Base-by-base conservation (phyloP, 2,797 vertebrate species). In the Cryptoblepharus egeriae region DNA sequence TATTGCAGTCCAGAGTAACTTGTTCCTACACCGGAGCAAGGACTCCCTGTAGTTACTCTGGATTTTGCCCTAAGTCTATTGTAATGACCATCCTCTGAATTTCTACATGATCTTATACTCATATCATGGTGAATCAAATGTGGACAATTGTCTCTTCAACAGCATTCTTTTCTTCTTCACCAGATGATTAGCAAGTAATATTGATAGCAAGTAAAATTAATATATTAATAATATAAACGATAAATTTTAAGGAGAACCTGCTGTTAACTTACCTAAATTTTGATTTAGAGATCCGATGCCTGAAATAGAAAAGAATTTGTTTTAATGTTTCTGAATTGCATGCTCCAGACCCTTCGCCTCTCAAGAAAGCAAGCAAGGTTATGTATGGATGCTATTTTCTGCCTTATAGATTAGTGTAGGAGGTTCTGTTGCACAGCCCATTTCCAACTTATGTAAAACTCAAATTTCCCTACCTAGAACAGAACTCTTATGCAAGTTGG, bases 251-350 rank as follows among this genome's bases (percentile, higher is more conserved):
- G 15, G 49, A 10, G 49, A 52, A 52, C 13, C 49, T 15, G 49
- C 49, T 52, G 70, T 90, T 96, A n/a, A 98, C 98, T 99, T 95
- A 99, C 99, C 99, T 99, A 96, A 99, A 99, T 95, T 99, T 99
- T 89, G 98, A 99, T 96, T 99, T 99, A 96, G 99, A 99, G 96
- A 99, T 99, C 95, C 97, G 97, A 96, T 98, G 98, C 96, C 98
- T 99, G 97, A 97, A 97, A 98, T 93, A 98, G 92, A 98, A 97
- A 96, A 97, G 80, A 80, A 86, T 85, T 42, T 72, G 75, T 69
- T 60, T 92, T 91, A 92, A 89, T 42, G 0, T 85, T 77, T 91
- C 71, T 73, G 82, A 89, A 82, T 32, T 57, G 85, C 42, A 60
- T 60, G 55, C 73, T 79, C 42, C 35, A 79, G 4, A 18, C 76